Evolutionary conservation across 2,888 invertebrate genomes (phyloP).

Genomic region (Drosophila cognata): DNA sequence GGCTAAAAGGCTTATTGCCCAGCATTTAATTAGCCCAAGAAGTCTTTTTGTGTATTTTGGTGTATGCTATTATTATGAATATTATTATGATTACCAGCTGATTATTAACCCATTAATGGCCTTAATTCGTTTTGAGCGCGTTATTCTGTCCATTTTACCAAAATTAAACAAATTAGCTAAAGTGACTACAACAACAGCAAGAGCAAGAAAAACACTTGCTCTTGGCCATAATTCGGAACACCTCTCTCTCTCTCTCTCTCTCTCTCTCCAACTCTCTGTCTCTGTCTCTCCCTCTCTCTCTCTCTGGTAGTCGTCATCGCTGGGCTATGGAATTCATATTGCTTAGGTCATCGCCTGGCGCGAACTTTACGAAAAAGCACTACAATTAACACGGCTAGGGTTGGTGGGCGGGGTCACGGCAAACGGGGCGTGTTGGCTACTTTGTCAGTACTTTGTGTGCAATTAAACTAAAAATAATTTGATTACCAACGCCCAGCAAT

Average conservation of each 20-base stretch:
- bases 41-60: constrained; percentile 12
- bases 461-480: constrained; percentile 67
- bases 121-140: constrained; percentile 44
- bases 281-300: background rate
- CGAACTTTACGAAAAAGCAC: constrained; percentile 32
- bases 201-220: constrained; percentile 37
- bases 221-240: constrained; percentile 43
- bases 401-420: background rate
- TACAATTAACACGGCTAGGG: constrained; percentile 23
- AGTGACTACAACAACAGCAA: constrained; percentile 28
- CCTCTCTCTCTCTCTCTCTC: background rate
- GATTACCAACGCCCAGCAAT: constrained; percentile 58
- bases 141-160: constrained; percentile 35
- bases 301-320: constrained; percentile 30
- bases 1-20: constrained; percentile 17
- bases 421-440: constrained; percentile 15
- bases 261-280: background rate
- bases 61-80: background rate
- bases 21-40: constrained; percentile 46
- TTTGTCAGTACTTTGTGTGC: constrained; percentile 32
- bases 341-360: constrained; percentile 57
- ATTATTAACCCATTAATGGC: constrained; percentile 75
- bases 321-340: constrained; percentile 35
- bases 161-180: constrained; percentile 55
- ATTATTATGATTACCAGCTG: constrained; percentile 24